These are phyloP conservation scores for Chroicocephalus ridibundus DNA, from an alignment of 2,113 vertebrate genomes.

Conservation along the genomic window DNA sequence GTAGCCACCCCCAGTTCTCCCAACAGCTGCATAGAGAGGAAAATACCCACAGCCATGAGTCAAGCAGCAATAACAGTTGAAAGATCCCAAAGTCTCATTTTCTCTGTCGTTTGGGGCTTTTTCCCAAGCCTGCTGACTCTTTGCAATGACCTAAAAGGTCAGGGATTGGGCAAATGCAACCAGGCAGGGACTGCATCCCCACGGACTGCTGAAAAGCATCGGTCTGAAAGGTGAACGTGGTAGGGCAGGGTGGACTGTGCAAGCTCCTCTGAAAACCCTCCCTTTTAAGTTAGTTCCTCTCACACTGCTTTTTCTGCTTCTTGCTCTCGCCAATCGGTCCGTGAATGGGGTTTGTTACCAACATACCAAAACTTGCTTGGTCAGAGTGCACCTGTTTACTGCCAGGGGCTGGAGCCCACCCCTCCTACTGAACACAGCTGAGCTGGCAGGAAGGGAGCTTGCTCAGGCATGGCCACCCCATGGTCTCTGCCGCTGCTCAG, in stretches of 20 bases:
- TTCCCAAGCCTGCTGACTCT: conserved; percentile 33
- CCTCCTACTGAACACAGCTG: neutral
- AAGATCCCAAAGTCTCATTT: neutral
- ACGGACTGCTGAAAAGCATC: neutral
- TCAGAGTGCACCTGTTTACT: too few species aligned
- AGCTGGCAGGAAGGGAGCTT: neutral
- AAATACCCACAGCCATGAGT: conserved; percentile 36
- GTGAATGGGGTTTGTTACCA: neutral
- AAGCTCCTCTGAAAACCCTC: neutral
- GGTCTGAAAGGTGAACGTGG: neutral
- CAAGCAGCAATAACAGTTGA: neutral
- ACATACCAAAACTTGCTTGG: neutral
- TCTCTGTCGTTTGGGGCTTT: neutral
- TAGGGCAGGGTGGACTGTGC: neutral
- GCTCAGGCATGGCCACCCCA: too few species aligned
- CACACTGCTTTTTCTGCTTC: neutral
- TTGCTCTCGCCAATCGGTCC: rapidly evolving
- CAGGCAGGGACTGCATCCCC: neutral
- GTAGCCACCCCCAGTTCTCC: conserved; percentile 58
- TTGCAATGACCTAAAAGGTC: conserved; percentile 3
- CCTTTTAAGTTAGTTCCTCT: neutral
- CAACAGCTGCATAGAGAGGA: conserved; percentile 53
- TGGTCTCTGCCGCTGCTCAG: neutral
- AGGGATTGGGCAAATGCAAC: neutral
- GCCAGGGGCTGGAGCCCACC: neutral